Conservation (phyloP, 2,113 vertebrate species). For the Brienomyrus brachyistius region DNA sequence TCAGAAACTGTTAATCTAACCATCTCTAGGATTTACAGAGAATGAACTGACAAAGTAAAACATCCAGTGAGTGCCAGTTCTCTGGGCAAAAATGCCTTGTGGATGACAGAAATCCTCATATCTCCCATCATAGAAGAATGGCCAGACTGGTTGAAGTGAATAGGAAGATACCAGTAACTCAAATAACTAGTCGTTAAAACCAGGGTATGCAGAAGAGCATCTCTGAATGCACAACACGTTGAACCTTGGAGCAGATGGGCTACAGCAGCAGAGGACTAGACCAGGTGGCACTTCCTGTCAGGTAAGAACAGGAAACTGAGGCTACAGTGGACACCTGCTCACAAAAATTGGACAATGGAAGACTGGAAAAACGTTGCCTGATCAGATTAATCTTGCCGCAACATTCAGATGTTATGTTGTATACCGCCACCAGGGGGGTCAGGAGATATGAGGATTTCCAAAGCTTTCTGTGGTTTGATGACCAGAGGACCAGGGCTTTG, state of each 20-base stretch:
- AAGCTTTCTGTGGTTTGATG: no score
- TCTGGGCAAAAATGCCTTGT: not conserved
- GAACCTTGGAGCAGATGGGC: no score
- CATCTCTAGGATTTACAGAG: not conserved
- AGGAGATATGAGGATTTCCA: no score
- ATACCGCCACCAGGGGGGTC: no score
- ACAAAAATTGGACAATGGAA: not conserved
- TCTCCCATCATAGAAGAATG: not conserved
- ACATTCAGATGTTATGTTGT: no score
- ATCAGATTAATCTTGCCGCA: no score
- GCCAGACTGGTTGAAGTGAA: not conserved
- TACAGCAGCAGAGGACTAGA: no score
- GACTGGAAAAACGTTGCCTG: no score
- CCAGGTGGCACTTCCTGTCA: no score
- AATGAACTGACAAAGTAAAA: not conserved
- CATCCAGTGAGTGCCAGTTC: not conserved
- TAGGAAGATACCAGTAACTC: not conserved
- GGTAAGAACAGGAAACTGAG: no score
- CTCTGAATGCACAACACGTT: not conserved
- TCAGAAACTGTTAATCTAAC: not conserved
- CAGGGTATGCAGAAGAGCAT: not conserved
- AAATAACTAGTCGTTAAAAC: not conserved
- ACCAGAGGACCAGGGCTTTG: constrained; percentile 1
- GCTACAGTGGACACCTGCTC: not conserved
- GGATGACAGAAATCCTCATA: not conserved